phyloP scores from a whole-genome alignment of 2,113 vertebrate species.

The Alces alces region DNA sequence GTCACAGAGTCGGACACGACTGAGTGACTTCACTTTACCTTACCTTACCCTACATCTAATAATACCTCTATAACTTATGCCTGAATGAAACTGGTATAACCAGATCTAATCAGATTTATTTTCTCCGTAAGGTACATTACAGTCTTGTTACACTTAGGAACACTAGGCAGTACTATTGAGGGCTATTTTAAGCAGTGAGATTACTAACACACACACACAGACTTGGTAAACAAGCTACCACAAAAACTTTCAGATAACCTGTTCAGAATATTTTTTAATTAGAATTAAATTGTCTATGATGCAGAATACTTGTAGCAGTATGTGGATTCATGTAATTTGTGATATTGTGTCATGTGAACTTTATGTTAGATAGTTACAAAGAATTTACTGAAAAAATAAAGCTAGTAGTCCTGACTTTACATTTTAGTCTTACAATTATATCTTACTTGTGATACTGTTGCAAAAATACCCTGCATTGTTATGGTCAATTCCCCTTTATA shows the following conservation, averaged over 20 bases:
- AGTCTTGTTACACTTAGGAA: not conserved
- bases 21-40: no score
- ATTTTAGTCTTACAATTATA: not conserved
- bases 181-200: not conserved
- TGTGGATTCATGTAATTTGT: not conserved
- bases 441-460: not conserved
- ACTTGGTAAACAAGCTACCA: not conserved
- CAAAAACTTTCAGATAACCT: not conserved
- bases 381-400: not conserved
- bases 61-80: not conserved
- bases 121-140: not conserved
- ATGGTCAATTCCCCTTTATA: not conserved
- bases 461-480: not conserved
- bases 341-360: not conserved
- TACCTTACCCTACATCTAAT: not conserved
- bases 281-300: not conserved
- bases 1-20: no score
- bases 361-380: not conserved
- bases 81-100: not conserved
- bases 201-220: not conserved
- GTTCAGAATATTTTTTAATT: not conserved
- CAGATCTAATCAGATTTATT: not conserved
- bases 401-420: not conserved
- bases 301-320: not conserved
- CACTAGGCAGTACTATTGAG: not conserved